These are phyloP conservation scores for Columbina picui DNA, from an alignment of 2,113 vertebrate species.

Conservation along the genomic window DNA sequence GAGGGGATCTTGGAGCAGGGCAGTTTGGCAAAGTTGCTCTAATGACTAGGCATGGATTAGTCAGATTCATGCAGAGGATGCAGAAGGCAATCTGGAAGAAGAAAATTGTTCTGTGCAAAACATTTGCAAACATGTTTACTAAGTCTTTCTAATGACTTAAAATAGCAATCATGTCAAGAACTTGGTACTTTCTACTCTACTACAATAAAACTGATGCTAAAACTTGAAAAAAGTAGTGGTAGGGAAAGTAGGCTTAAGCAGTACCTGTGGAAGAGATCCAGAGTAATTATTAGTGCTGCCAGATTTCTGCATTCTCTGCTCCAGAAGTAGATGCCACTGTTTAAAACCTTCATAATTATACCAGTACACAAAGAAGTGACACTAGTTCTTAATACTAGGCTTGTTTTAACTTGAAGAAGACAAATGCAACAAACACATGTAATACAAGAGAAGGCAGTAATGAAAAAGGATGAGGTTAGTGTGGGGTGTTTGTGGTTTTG, in stretches of 20 bases:
- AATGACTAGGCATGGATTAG: background rate
- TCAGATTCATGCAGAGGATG: background rate
- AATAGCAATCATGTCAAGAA: background rate
- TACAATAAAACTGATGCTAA: background rate
- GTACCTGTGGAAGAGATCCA: background rate
- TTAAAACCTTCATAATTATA: background rate
- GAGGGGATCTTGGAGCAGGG: background rate
- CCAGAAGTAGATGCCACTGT: background rate
- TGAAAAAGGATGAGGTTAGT: background rate
- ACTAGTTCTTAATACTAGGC: background rate
- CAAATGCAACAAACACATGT: background rate
- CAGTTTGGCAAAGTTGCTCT: background rate
- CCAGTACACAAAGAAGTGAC: background rate
- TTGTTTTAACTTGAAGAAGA: background rate
- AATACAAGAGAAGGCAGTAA: background rate
- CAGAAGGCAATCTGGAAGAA: background rate
- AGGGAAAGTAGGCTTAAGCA: background rate
- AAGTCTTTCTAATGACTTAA: background rate
- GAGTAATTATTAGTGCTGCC: background rate
- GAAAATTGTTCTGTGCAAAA: background rate
- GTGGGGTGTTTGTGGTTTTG: background rate
- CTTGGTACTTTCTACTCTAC: background rate
- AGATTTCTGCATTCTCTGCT: background rate
- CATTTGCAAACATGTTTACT: fast-evolving
- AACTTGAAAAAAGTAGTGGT: background rate